Evolutionary conservation across 92 coral and sea anemone species (phyloP).

Genomic region (Nematostella vectensis): DNA sequence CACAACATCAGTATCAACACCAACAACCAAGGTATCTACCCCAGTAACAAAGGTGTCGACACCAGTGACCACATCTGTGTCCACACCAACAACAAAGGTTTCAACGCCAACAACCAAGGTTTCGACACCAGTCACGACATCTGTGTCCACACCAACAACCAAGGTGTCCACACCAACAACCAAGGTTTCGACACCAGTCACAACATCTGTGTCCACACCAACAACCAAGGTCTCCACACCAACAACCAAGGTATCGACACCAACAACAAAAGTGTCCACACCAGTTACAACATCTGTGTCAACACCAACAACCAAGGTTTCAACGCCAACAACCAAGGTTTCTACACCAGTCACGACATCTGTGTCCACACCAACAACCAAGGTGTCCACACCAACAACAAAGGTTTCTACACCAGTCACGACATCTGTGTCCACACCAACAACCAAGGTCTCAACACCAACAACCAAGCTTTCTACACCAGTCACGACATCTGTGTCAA

Average conservation of each 20-base stretch:
- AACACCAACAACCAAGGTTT: not conserved
- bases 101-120: not conserved
- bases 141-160: not conserved
- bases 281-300: no score
- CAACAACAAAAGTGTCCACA: not conserved
- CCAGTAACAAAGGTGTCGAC: constrained; percentile 6
- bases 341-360: constrained; percentile 2
- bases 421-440: no score
- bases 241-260: not conserved
- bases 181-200: not conserved
- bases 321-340: not conserved
- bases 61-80: no score
- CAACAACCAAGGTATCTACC: constrained; percentile 14
- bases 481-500: not conserved
- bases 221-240: no score
- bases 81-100: not conserved
- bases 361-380: not conserved
- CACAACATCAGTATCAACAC: not conserved
- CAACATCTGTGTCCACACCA: no score
- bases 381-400: no score
- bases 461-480: not conserved
- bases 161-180: not conserved
- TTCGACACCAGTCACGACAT: no score
- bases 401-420: no score
- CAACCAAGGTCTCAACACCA: no score